Percentiles rank a stretch among this genome's conserved stretches.
Evolutionary conservation across 2,797 vertebrate genomes (phyloP).

Genomic region (Mastacembelus armatus): DNA sequence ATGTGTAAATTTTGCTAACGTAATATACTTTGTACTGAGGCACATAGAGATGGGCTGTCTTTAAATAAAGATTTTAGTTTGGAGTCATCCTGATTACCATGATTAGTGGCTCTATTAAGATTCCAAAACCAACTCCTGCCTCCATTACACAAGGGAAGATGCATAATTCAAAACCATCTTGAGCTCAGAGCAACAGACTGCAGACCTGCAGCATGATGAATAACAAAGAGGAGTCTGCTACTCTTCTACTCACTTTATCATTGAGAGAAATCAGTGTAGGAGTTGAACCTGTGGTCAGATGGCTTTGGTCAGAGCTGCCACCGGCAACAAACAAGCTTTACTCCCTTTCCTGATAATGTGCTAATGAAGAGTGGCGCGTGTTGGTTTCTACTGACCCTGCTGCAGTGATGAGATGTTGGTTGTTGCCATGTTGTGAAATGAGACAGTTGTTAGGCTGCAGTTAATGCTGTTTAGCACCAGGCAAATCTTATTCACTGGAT

Average conservation of each 20-base stretch:
- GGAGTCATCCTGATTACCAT: constrained; percentile 19
- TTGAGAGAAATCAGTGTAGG: constrained; percentile 29
- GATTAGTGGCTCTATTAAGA: constrained; percentile 46
- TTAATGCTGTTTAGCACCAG: constrained; percentile 25
- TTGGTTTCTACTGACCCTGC: constrained; percentile 32
- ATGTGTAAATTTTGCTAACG: not conserved
- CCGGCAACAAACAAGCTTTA: constrained; percentile 1
- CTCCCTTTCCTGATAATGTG: not conserved
- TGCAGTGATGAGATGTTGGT: constrained; percentile 38
- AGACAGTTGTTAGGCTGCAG: constrained; percentile 10
- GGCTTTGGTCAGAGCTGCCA: constrained; percentile 19
- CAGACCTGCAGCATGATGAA: constrained; percentile 59
- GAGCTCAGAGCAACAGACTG: constrained; percentile 50
- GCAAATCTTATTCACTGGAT: constrained; percentile 15
- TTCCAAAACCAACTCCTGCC: constrained; percentile 49
- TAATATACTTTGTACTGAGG: too few species aligned
- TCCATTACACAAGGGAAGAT: constrained; percentile 52
- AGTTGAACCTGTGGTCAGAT: constrained; percentile 31
- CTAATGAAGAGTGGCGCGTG: constrained; percentile 22
- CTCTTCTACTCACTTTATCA: constrained; percentile 43
- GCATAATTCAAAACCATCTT: constrained; percentile 67
- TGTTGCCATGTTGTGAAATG: constrained; percentile 31
- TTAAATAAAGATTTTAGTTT: constrained; percentile 13
- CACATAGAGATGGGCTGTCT: not conserved
- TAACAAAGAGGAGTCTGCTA: constrained; percentile 53